A percentile compares a stretch with the other conserved stretches of the same genome.
phyloP scores from a whole-genome alignment of 2,113 vertebrate species.

The Coracopsis vasa region DNA sequence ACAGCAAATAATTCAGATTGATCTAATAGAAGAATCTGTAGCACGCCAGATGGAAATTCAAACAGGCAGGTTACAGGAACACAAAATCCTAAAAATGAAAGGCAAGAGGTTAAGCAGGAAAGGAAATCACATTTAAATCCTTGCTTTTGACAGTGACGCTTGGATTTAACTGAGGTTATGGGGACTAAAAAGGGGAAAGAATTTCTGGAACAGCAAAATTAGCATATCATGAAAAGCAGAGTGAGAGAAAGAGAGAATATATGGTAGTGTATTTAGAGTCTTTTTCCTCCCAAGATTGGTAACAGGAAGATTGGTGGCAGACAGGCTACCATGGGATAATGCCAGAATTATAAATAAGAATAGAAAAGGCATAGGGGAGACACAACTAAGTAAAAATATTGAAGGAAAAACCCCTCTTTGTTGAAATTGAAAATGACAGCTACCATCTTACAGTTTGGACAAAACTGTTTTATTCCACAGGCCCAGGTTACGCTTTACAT shows the following conservation, averaged over 20 bases:
- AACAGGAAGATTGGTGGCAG: background rate
- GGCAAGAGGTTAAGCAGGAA: background rate
- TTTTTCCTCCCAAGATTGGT: background rate
- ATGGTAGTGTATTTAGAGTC: background rate
- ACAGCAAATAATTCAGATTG: background rate
- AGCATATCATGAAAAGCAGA: background rate
- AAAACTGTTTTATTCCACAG: background rate
- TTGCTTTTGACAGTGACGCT: background rate
- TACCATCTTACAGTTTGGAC: background rate
- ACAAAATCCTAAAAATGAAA: background rate
- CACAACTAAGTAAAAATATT: background rate
- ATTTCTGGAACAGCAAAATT: background rate
- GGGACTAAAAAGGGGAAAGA: background rate
- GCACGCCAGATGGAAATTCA: background rate
- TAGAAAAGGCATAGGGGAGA: background rate
- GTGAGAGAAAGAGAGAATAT: background rate
- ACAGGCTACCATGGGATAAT: background rate
- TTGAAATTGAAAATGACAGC: background rate
- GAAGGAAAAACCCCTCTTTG: background rate
- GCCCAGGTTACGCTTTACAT: fast-evolving
- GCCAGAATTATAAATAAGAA: background rate
- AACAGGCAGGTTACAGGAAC: background rate
- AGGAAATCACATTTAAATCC: background rate
- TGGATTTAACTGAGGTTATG: background rate
- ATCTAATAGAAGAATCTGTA: background rate